These are phyloP conservation scores for Bergia puertoricense DNA, from an alignment of 92 coral and sea anemone genomes.

Conservation along the genomic window DNA sequence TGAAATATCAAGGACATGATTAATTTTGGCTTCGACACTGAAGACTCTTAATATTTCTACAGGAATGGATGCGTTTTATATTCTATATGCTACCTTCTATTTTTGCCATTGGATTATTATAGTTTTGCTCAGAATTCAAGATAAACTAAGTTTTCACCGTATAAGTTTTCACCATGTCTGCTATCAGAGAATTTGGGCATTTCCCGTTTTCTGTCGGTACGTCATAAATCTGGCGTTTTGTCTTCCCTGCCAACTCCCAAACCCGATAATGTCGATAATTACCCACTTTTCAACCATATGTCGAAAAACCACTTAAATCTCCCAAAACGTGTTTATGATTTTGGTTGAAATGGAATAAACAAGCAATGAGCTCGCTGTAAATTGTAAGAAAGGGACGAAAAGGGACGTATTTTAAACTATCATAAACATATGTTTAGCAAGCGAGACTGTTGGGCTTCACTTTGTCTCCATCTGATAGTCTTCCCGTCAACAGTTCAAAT, in stretches of 20 bases:
- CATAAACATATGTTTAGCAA: slow-evolving; percentile 37
- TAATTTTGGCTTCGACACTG: neutral
- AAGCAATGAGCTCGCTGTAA: neutral
- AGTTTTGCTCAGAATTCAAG: neutral
- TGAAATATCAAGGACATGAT: neutral
- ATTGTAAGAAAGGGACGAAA: neutral
- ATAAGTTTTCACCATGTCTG: neutral
- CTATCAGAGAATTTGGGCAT: slow-evolving; percentile 12
- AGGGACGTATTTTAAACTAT: neutral
- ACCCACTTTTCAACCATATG: slow-evolving; percentile 12
- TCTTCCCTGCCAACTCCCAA: slow-evolving; percentile 25
- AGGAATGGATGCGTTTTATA: neutral
- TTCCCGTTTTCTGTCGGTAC: slow-evolving; percentile 42
- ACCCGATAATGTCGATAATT: slow-evolving; percentile 4
- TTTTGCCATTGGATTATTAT: neutral
- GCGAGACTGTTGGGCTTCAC: slow-evolving; percentile 3
- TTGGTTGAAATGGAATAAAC: neutral
- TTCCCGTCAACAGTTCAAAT: slow-evolving; percentile 23
- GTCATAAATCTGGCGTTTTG: slow-evolving; percentile 35
- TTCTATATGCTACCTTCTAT: no score
- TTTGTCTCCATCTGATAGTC: slow-evolving; percentile 32
- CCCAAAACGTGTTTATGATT: neutral
- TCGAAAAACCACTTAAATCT: slow-evolving; percentile 6
- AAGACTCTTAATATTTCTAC: neutral
- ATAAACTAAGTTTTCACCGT: neutral